phyloP scores from a whole-genome alignment of 1,140 invertebrate species.

The Cyclargus thomasi region DNA sequence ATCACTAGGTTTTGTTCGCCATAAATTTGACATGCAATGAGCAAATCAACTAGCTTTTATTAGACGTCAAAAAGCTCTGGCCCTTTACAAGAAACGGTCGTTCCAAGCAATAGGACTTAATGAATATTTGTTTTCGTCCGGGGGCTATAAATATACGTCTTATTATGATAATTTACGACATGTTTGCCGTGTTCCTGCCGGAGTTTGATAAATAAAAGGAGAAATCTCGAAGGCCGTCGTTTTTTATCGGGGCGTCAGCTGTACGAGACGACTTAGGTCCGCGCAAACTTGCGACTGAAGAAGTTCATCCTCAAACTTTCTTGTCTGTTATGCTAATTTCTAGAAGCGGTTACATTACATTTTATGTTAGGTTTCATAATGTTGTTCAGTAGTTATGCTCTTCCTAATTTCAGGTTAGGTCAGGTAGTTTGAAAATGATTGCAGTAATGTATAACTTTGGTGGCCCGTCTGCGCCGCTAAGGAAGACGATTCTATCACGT shows the following conservation, averaged over 20 bases:
- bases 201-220: background rate
- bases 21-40: too few relatives aligned
- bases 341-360: too few relatives aligned
- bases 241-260: slow-evolving; percentile 13
- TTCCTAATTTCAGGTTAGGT: too few relatives aligned
- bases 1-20: too few relatives aligned
- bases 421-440: too few relatives aligned
- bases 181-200: background rate
- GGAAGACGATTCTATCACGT: background rate
- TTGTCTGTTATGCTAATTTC: too few relatives aligned
- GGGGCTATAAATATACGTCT: slow-evolving; percentile 4
- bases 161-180: slow-evolving; percentile 14
- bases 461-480: background rate
- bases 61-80: too few relatives aligned
- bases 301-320: too few relatives aligned
- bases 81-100: background rate
- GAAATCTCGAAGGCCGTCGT: background rate
- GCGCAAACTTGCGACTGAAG: background rate
- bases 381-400: too few relatives aligned
- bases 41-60: too few relatives aligned
- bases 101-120: background rate
- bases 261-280: background rate
- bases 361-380: too few relatives aligned
- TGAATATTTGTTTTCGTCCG: background rate
- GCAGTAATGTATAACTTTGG: too few relatives aligned